Evolutionary conservation across 2,888 invertebrate genomes (phyloP).

Genomic region (Scaptomyza reducta): DNA sequence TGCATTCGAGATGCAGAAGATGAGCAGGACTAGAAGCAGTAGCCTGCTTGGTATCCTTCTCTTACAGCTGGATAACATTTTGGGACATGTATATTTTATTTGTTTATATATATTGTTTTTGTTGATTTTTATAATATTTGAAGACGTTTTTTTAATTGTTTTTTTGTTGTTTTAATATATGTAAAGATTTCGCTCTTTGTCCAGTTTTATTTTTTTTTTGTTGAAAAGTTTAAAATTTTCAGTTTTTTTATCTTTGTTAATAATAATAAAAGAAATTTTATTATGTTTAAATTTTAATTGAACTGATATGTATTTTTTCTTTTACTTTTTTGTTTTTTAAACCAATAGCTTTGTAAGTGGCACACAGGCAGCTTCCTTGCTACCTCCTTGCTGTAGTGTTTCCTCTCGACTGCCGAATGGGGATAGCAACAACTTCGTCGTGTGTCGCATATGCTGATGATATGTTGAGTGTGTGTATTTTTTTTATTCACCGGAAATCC

Average conservation of each 20-base stretch:
- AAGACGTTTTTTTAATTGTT: no score
- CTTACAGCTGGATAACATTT: constrained; percentile 52
- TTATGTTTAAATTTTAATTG: no score
- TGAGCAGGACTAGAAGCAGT: constrained; percentile 43
- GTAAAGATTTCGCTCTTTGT: no score
- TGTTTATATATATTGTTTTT: constrained; percentile 26
- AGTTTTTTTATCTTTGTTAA: no score
- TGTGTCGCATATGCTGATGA: constrained; percentile 57
- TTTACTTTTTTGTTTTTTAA: not conserved
- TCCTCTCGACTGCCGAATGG: constrained; percentile 22
- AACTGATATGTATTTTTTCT: no score
- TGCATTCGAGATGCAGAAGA: constrained; percentile 11
- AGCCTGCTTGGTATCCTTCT: constrained; percentile 29
- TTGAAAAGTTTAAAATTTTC: no score
- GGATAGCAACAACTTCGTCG: constrained; percentile 40
- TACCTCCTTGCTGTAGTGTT: not conserved
- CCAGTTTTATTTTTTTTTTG: no score
- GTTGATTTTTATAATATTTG: not conserved
- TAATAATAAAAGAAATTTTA: no score
- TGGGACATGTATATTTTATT: constrained; percentile 55
- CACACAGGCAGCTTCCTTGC: constrained; percentile 20
- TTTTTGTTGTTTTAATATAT: no score
- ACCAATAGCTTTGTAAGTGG: constrained; percentile 29
- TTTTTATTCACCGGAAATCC: constrained; percentile 81
- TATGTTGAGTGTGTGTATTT: constrained; percentile 24